A percentile compares a stretch with the other conserved stretches of the same genome.
phyloP scores from a whole-genome alignment of 1,140 invertebrate species.

The Pseudomyrmex gracilis region DNA sequence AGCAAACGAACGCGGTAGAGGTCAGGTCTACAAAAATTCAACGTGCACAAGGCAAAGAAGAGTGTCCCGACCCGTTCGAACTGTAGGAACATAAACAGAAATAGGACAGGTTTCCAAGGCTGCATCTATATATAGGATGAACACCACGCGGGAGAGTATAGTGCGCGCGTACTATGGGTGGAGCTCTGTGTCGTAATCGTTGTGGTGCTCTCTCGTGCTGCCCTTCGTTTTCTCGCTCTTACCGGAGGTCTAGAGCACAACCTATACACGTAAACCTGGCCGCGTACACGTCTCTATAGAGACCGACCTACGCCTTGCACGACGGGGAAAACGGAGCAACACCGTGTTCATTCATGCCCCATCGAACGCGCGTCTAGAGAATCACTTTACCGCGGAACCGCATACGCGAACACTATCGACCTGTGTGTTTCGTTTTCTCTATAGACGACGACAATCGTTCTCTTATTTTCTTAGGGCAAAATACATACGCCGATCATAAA shows the following conservation, averaged over 20 bases:
- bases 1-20: constrained; percentile 13
- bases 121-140: constrained; percentile 81
- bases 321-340: constrained; percentile 50
- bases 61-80: constrained; percentile 50
- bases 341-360: constrained; percentile 69
- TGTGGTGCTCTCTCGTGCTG: constrained; percentile 39
- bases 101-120: constrained; percentile 82
- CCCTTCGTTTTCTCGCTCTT: constrained; percentile 61
- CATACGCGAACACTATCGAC: constrained; percentile 33
- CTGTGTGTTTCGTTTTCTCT: constrained; percentile 25
- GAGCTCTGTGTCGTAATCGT: constrained; percentile 67
- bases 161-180: constrained; percentile 65
- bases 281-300: constrained; percentile 13
- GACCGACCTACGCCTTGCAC: constrained; percentile 31
- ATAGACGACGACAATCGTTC: background rate
- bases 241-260: constrained; percentile 37
- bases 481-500: background rate
- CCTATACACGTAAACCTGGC: constrained; percentile 10
- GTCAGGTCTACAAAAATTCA: constrained; percentile 35
- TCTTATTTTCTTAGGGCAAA: constrained; percentile 20
- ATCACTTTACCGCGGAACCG: constrained; percentile 32
- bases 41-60: constrained; percentile 2
- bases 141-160: background rate
- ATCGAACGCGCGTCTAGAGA: constrained; percentile 39
- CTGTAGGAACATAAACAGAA: constrained; percentile 77